phyloP scores from a whole-genome alignment of 2,888 invertebrate species.

The Nipponacmea schrenckii region DNA sequence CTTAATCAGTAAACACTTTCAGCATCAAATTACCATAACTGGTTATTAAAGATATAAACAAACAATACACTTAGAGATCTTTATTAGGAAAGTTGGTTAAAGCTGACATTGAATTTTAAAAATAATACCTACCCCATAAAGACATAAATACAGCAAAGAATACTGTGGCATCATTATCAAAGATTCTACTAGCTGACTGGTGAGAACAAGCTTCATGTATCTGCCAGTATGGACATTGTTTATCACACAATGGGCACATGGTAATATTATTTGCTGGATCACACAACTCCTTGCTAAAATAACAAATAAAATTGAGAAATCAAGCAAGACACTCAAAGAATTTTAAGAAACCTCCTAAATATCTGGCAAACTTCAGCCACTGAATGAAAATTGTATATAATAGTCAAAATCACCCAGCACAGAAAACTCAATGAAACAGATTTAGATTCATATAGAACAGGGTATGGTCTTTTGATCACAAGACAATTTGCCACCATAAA shows the following conservation, averaged over 20 bases:
- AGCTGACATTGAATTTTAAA: background rate
- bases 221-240: conserved; percentile 65
- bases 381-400: background rate
- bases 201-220: conserved; percentile 61
- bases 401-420: too few species aligned
- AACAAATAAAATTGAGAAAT: conserved; percentile 2
- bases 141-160: conserved; percentile 68
- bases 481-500: too few species aligned
- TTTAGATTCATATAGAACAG: too few species aligned
- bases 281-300: conserved; percentile 62
- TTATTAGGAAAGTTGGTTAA: too few species aligned
- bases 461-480: too few species aligned
- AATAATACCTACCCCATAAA: conserved; percentile 69
- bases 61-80: too few species aligned
- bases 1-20: background rate
- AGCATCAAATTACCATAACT: too few species aligned
- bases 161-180: conserved; percentile 67
- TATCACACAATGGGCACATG: conserved; percentile 68
- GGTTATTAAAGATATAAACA: too few species aligned
- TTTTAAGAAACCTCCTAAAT: background rate
- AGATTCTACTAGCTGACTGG: conserved; percentile 59
- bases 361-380: background rate
- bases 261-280: conserved; percentile 54
- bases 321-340: background rate
- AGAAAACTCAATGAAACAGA: too few species aligned